These are phyloP conservation scores for Nephrotoma appendiculata DNA, from an alignment of 2,888 invertebrate species.

Conservation along the genomic window DNA sequence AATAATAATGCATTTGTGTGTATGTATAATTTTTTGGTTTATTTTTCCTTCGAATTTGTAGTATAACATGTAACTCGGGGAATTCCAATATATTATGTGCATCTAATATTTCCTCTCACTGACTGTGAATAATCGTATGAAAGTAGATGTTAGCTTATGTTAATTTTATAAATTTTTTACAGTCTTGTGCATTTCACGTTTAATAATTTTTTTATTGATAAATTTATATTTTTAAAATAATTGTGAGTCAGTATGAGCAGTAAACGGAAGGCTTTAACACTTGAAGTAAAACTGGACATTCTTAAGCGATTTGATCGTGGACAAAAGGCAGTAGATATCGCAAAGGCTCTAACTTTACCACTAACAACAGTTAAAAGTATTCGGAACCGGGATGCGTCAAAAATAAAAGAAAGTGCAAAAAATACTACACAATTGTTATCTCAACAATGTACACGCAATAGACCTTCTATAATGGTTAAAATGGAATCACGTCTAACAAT, in stretches of 20 bases:
- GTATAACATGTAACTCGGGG: background rate
- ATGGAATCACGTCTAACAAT: too few species aligned
- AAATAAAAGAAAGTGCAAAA: too few species aligned
- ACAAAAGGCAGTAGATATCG: slow-evolving; percentile 2
- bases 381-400: background rate
- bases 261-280: background rate
- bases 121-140: background rate
- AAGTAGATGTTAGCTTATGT: too few species aligned
- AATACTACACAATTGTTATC: background rate
- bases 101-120: background rate
- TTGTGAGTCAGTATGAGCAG: too few species aligned
- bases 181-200: background rate
- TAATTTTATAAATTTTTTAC: background rate
- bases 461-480: background rate
- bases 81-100: too few species aligned
- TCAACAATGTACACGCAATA: background rate
- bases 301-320: slow-evolving; percentile 1
- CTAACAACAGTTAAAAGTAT: slow-evolving; percentile 4
- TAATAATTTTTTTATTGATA: background rate
- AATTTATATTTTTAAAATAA: too few species aligned
- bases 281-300: background rate
- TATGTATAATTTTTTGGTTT: too few species aligned
- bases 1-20: too few species aligned
- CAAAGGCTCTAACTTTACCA: slow-evolving; percentile 3
- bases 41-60: background rate